These are phyloP conservation scores for Bufo gargarizans DNA, from an alignment of 2,113 vertebrate species.

Conservation along the genomic window DNA sequence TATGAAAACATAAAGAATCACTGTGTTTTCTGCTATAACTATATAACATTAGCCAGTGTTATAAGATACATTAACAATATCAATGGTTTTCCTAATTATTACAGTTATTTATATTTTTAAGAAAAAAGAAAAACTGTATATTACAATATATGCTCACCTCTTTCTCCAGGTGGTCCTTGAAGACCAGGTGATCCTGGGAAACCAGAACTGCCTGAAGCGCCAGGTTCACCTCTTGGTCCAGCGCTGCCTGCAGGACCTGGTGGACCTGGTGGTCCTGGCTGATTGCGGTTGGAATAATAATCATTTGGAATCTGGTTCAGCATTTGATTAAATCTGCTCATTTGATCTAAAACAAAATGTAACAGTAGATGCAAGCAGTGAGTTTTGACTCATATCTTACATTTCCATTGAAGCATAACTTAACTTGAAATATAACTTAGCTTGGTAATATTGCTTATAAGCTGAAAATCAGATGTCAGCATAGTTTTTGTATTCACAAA, in stretches of 20 bases:
- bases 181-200: constrained; percentile 88
- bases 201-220: constrained; percentile 83
- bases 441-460: constrained; percentile 1
- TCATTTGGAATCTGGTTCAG: constrained; percentile 93
- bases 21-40: background rate
- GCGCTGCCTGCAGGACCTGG: constrained; percentile 80
- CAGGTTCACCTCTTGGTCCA: constrained; percentile 88
- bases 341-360: constrained; percentile 78
- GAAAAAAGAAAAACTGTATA: too few species aligned
- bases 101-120: too few species aligned
- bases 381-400: background rate
- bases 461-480: background rate
- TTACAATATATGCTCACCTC: constrained; percentile 73
- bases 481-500: background rate
- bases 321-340: constrained; percentile 89
- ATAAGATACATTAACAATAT: background rate
- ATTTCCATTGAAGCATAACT: background rate
- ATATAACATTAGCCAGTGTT: background rate
- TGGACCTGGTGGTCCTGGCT: constrained; percentile 87
- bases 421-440: background rate
- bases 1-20: background rate
- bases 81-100: too few species aligned
- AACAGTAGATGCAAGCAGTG: background rate
- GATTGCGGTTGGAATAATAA: constrained; percentile 83
- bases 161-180: constrained; percentile 88